phyloP scores from a whole-genome alignment of 2,888 invertebrate species.

The Noctua janthe region DNA sequence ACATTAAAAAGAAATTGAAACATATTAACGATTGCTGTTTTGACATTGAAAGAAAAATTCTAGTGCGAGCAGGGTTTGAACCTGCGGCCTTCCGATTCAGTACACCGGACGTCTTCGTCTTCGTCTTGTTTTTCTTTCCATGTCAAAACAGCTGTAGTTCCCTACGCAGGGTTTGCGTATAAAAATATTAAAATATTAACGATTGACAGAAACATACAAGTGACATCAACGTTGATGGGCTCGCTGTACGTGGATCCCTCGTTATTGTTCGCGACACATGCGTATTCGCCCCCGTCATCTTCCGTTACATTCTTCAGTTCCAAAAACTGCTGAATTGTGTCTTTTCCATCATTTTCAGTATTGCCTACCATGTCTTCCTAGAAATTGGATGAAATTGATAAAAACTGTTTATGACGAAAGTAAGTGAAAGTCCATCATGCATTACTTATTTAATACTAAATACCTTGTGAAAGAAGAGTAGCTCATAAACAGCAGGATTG shows the following conservation, averaged over 20 bases:
- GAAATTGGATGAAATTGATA: conserved; percentile 51
- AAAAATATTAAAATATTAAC: no score
- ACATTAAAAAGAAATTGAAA: background rate
- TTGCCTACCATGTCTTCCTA: conserved; percentile 79
- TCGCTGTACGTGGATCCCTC: conserved; percentile 82
- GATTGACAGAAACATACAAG: conserved; percentile 78
- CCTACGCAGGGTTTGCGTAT: no score
- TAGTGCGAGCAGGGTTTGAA: no score
- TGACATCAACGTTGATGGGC: conserved; percentile 79
- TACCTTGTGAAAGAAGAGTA: conserved; percentile 84
- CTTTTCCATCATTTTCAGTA: conserved; percentile 66
- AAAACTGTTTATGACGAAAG: background rate
- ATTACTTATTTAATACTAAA: background rate
- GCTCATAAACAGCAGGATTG: conserved; percentile 81
- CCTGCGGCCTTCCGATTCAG: no score
- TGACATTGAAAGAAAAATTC: no score
- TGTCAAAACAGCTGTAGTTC: no score
- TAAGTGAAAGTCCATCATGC: background rate
- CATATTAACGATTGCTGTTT: background rate
- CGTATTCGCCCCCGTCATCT: conserved; percentile 82
- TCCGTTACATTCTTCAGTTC: conserved; percentile 76
- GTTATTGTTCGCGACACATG: conserved; percentile 83
- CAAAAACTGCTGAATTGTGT: conserved; percentile 74
- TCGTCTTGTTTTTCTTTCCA: no score
- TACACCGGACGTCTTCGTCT: no score